These are phyloP conservation scores for Xenus cinereus DNA, from an alignment of 2,113 vertebrate genomes.

Conservation along the genomic window DNA sequence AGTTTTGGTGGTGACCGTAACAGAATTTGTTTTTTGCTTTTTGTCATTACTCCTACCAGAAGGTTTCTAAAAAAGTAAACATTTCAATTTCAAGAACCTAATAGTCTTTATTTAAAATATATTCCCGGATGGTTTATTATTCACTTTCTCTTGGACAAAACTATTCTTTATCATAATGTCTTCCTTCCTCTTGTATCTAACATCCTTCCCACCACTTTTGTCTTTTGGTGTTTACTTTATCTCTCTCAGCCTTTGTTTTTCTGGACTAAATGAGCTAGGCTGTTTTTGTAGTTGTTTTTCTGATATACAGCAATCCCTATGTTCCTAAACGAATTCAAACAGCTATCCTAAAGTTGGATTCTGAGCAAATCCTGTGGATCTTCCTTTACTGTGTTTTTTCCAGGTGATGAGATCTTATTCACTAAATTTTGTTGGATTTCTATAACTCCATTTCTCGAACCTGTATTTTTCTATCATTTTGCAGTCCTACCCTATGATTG, in stretches of 20 bases:
- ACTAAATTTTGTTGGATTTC: background rate
- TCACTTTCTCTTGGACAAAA: background rate
- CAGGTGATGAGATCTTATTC: background rate
- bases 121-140: background rate
- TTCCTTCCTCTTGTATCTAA: background rate
- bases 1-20: background rate
- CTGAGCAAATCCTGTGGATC: background rate
- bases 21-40: background rate
- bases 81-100: background rate
- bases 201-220: background rate
- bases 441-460: background rate
- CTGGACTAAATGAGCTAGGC: background rate
- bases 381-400: background rate
- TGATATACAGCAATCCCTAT: background rate
- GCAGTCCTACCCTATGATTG: background rate
- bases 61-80: background rate
- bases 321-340: background rate
- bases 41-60: background rate
- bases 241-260: background rate
- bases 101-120: background rate
- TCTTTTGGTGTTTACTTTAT: background rate
- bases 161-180: background rate
- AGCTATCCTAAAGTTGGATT: background rate
- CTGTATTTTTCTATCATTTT: background rate
- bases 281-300: background rate